Evolutionary conservation across 2,113 vertebrate species (phyloP).

Genomic region (Notechis scutatus): DNA sequence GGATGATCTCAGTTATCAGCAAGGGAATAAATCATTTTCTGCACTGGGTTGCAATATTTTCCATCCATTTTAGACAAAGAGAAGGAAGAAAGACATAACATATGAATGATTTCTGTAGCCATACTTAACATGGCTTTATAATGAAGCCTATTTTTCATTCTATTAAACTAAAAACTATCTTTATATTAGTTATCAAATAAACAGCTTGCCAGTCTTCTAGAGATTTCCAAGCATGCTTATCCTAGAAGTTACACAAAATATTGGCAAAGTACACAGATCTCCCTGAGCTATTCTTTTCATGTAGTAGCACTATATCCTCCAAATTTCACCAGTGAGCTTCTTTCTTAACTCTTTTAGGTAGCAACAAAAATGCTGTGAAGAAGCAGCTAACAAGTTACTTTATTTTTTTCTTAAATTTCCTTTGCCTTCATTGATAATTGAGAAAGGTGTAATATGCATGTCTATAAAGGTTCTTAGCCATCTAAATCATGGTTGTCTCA

Average conservation of each 20-base stretch:
- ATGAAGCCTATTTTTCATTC: background rate
- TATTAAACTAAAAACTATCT: slow-evolving; percentile 21
- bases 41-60: slow-evolving; percentile 49
- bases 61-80: slow-evolving; percentile 37
- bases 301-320: background rate
- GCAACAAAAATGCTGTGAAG: slow-evolving; percentile 4
- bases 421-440: background rate
- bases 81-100: background rate
- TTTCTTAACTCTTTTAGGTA: slow-evolving; percentile 1
- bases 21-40: slow-evolving; percentile 67
- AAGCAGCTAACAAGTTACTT: slow-evolving; percentile 7
- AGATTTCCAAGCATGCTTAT: background rate
- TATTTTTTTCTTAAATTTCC: slow-evolving; percentile 12
- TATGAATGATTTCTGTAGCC: background rate
- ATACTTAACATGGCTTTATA: slow-evolving; percentile 5
- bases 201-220: background rate
- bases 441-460: background rate
- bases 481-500: background rate
- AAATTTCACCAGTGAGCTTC: slow-evolving; percentile 6
- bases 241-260: background rate
- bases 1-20: slow-evolving; percentile 71
- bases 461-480: background rate
- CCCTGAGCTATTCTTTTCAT: slow-evolving; percentile 20
- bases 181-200: slow-evolving; percentile 8
- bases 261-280: slow-evolving; percentile 18